A percentile compares a stretch with the other conserved stretches of the same genome.
Evolutionary conservation across 2,888 invertebrate species (phyloP).

Genomic region (Harpalus rubripes): DNA sequence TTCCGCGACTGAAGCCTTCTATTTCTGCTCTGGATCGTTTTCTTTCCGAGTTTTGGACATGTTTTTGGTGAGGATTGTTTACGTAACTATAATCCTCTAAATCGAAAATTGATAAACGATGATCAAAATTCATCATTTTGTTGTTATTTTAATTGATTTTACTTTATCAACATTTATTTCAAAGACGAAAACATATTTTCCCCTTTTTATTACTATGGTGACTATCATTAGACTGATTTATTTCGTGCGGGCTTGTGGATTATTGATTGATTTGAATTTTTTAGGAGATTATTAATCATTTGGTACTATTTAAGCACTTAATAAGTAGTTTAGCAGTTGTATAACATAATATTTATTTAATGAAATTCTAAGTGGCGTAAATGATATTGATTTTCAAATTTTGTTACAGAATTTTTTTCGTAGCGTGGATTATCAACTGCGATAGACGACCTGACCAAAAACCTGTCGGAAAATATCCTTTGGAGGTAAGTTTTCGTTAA

Average conservation of each 20-base stretch:
- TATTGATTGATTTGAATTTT: conserved; percentile 68
- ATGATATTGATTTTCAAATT: background rate
- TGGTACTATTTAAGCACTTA: conserved; percentile 66
- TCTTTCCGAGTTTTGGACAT: conserved; percentile 68
- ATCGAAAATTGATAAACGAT: conserved; percentile 57
- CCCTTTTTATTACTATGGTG: background rate
- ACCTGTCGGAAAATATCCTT: conserved; percentile 60
- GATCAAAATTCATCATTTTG: conserved; percentile 45
- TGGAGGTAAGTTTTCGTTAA: conserved; percentile 58
- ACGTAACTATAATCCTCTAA: conserved; percentile 63
- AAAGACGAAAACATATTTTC: conserved; percentile 1
- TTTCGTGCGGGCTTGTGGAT: background rate
- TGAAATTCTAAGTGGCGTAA: background rate
- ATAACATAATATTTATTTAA: conserved; percentile 5
- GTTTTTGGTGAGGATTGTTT: conserved; percentile 72
- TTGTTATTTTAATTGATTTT: conserved; percentile 3
- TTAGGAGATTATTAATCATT: conserved; percentile 71
- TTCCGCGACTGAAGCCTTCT: conserved; percentile 66
- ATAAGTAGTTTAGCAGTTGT: conserved; percentile 69
- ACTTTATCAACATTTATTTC: conserved; percentile 8
- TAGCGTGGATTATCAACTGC: conserved; percentile 24
- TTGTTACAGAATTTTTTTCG: conserved; percentile 36
- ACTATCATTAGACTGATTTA: conserved; percentile 11
- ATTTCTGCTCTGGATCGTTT: conserved; percentile 68
- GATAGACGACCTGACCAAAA: conserved; percentile 32